phyloP scores from a whole-genome alignment of 2,113 vertebrate genomes.

The Lophura nycthemera region DNA sequence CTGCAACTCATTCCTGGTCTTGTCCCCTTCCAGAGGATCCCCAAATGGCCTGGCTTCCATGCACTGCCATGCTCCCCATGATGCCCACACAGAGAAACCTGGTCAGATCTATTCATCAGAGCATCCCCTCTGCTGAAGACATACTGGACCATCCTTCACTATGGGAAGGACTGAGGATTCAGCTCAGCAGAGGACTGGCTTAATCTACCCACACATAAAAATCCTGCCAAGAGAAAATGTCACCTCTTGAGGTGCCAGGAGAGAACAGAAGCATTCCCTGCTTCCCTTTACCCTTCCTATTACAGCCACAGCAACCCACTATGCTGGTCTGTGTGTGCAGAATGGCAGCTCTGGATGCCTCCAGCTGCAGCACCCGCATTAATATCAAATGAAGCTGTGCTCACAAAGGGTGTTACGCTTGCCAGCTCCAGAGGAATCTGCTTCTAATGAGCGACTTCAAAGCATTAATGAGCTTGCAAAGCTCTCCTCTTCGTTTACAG shows the following conservation, averaged over 20 bases:
- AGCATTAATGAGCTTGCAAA: conserved; percentile 76
- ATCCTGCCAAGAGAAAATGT: background rate
- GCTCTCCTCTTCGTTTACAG: conserved; percentile 70
- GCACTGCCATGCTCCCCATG: background rate
- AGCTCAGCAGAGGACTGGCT: background rate
- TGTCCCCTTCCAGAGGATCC: background rate
- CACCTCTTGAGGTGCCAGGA: background rate
- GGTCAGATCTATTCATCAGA: background rate
- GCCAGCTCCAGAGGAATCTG: conserved; percentile 48
- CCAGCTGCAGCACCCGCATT: conserved; percentile 36
- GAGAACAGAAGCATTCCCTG: background rate
- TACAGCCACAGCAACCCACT: background rate
- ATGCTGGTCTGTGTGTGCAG: background rate
- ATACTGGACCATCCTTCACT: background rate
- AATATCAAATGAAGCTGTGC: conserved; percentile 58
- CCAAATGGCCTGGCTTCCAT: background rate
- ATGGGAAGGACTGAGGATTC: background rate
- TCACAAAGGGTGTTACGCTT: conserved; percentile 40
- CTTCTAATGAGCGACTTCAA: conserved; percentile 75
- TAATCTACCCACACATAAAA: background rate
- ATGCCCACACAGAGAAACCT: background rate
- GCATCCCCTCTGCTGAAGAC: background rate
- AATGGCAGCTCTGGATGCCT: conserved; percentile 15
- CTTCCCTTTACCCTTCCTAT: background rate
- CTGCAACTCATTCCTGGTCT: too few relatives aligned